phyloP scores from a whole-genome alignment of 2,888 invertebrate genomes.

The Leptura quadrifasciata region DNA sequence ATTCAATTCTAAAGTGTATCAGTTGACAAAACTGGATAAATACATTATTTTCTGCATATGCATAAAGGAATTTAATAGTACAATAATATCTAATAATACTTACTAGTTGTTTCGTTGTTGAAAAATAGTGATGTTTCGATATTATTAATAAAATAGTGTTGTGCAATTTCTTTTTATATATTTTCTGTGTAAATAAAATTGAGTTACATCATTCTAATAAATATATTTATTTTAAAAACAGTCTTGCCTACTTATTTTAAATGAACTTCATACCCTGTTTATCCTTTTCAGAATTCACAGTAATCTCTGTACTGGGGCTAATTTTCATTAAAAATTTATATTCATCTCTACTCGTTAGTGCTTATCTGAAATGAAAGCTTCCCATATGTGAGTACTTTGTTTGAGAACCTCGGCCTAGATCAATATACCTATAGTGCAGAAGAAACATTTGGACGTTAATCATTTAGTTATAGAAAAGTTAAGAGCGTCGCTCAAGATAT shows the following conservation, averaged over 20 bases:
- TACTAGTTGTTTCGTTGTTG: constrained; percentile 2
- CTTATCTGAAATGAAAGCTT: too few relatives aligned
- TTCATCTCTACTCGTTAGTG: too few relatives aligned
- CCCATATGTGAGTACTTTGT: too few relatives aligned
- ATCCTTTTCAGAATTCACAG: not conserved
- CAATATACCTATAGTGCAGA: too few relatives aligned
- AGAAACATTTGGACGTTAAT: too few relatives aligned
- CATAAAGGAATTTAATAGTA: not conserved
- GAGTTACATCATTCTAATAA: constrained; percentile 17
- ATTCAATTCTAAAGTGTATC: not conserved
- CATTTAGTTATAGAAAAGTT: too few relatives aligned
- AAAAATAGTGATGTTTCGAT: constrained; percentile 12
- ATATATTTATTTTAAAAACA: constrained; percentile 10
- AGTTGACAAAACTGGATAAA: not conserved
- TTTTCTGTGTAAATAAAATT: constrained; percentile 6
- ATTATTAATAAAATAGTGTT: not conserved
- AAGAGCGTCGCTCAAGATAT: too few relatives aligned
- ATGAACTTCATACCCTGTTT: not conserved
- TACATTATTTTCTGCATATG: not conserved
- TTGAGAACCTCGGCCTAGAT: too few relatives aligned
- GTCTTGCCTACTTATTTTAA: not conserved
- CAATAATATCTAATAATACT: not conserved
- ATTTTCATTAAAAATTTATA: too few relatives aligned
- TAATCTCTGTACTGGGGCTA: too few relatives aligned
- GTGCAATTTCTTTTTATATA: constrained; percentile 3